A percentile compares a stretch with the other conserved stretches of the same genome.
These are phyloP conservation scores for Pterostichus niger DNA, from an alignment of 2,888 invertebrate genomes.

Conservation along the genomic window DNA sequence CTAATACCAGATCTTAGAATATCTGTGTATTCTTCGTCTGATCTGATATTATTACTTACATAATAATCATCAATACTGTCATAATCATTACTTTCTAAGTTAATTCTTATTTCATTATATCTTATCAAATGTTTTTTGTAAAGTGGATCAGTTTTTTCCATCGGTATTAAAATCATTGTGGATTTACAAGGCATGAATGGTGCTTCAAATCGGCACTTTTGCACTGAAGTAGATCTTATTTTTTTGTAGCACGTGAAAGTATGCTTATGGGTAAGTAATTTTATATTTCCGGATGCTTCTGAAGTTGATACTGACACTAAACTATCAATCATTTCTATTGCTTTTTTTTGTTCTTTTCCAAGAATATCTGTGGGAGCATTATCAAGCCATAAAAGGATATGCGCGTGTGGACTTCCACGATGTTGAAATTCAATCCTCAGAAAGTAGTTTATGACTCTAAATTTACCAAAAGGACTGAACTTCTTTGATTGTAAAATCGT, in stretches of 20 bases:
- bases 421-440: conserved; percentile 73
- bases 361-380: conserved; percentile 70
- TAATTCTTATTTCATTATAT: conserved; percentile 64
- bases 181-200: conserved; percentile 71
- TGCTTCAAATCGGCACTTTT: conserved; percentile 72
- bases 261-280: conserved; percentile 71
- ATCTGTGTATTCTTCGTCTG: conserved; percentile 70
- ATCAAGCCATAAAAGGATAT: conserved; percentile 72
- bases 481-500: conserved; percentile 71
- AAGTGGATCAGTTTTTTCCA: conserved; percentile 67
- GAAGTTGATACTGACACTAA: conserved; percentile 69
- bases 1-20: conserved; percentile 69
- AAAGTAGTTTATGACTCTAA: conserved; percentile 72
- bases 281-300: not conserved
- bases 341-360: conserved; percentile 67
- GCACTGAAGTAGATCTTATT: conserved; percentile 65
- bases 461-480: conserved; percentile 71
- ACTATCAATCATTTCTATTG: conserved; percentile 70
- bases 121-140: conserved; percentile 58
- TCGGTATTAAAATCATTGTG: conserved; percentile 70
- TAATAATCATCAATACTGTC: conserved; percentile 67
- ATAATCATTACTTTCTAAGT: conserved; percentile 68
- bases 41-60: not conserved
- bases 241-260: conserved; percentile 72
- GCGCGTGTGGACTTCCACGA: conserved; percentile 72